Percentiles rank a stretch among this genome's conserved stretches.
Conservation (phyloP, 2,888 invertebrate genomes). For the Apotomis betuletana region DNA sequence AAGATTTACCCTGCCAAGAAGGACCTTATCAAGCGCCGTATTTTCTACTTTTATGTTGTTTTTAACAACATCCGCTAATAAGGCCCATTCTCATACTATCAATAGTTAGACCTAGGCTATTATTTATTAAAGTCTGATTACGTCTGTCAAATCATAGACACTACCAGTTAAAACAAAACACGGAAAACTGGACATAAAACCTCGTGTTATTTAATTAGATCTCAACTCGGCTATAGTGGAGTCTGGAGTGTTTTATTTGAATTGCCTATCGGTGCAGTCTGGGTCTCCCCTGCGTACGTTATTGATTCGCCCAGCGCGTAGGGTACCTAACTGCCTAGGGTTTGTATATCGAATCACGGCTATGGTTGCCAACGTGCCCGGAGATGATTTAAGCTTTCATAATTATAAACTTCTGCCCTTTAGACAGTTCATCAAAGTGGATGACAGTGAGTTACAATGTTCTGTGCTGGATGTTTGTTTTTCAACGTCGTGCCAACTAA, state of each 20-base stretch:
- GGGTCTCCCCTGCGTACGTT: conserved; percentile 60
- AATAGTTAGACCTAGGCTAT: too few species aligned
- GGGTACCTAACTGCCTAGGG: conserved; percentile 60
- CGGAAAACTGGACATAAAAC: not conserved
- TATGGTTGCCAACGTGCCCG: conserved; percentile 47
- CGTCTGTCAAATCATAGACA: too few species aligned
- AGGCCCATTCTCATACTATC: too few species aligned
- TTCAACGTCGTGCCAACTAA: not conserved
- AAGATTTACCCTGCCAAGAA: too few species aligned
- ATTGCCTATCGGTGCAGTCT: conserved; percentile 51
- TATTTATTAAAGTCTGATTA: too few species aligned
- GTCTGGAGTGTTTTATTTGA: conserved; percentile 25
- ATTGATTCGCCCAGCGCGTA: conserved; percentile 66
- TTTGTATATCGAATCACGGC: conserved; percentile 44
- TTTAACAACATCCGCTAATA: too few species aligned
- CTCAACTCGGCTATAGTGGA: conserved; percentile 2
- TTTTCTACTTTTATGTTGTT: too few species aligned
- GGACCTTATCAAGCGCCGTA: too few species aligned
- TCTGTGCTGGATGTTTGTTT: not conserved
- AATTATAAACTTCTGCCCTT: not conserved
- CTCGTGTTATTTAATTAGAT: conserved; percentile 16
- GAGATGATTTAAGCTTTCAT: conserved; percentile 7
- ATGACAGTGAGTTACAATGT: not conserved
- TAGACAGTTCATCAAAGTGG: not conserved
- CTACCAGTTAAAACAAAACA: too few species aligned